Conservation (phyloP, 2,888 invertebrate genomes). For the Pandemis heparana region DNA sequence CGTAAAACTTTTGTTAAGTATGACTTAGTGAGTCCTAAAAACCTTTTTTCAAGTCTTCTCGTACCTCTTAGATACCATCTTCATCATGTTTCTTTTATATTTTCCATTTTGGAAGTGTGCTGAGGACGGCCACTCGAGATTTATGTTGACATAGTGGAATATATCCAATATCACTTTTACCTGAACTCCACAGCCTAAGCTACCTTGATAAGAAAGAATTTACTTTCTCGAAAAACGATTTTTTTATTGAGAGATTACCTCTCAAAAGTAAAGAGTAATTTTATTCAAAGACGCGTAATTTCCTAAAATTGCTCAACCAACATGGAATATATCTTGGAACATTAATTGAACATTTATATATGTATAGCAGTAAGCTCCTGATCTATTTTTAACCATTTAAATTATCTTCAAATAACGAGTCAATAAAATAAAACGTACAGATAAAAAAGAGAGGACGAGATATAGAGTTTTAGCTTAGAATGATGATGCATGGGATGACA, state of each 20-base stretch:
- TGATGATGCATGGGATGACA: too few species aligned
- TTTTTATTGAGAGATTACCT: neutral
- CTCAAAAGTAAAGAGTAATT: neutral
- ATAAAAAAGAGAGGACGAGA: too few species aligned
- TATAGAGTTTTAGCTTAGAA: too few species aligned
- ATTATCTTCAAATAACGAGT: neutral
- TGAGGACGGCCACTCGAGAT: constrained; percentile 2
- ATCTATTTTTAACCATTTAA: neutral
- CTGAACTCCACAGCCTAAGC: neutral
- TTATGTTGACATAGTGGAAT: neutral
- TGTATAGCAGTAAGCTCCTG: neutral
- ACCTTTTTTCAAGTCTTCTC: neutral
- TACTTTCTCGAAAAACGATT: neutral
- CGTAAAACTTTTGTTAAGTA: too few species aligned
- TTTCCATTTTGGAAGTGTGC: neutral
- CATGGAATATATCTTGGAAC: neutral
- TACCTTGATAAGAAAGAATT: neutral
- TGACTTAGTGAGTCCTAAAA: too few species aligned
- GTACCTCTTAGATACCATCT: neutral
- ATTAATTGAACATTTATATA: neutral
- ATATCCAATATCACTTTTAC: constrained; percentile 6
- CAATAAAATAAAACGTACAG: too few species aligned
- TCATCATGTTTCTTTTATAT: neutral
- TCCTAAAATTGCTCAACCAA: neutral
- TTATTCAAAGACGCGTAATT: neutral